Conservation (phyloP, 2,797 vertebrate genomes). For the Urocyon cinereoargenteus region DNA sequence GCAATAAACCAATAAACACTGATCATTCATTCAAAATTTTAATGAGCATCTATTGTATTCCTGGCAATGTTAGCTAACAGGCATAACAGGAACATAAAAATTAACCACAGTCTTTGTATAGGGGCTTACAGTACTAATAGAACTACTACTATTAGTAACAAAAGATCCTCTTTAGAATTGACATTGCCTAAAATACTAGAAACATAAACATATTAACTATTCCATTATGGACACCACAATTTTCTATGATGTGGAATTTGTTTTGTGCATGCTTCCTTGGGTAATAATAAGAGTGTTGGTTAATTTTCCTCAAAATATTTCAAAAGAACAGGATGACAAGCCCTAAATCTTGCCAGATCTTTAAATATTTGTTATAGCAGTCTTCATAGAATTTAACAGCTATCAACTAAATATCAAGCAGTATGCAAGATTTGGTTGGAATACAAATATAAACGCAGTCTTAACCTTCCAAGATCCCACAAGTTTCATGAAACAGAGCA, state of each 20-base stretch:
- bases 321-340: neutral
- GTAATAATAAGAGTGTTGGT: neutral
- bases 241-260: constrained; percentile 49
- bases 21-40: constrained; percentile 43
- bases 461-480: neutral
- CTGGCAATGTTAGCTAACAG: neutral
- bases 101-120: neutral
- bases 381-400: neutral
- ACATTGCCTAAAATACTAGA: neutral
- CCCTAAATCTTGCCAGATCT: neutral
- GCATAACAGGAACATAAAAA: neutral
- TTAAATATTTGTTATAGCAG: neutral
- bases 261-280: neutral
- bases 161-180: neutral
- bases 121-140: neutral
- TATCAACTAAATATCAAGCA: constrained; percentile 38
- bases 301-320: constrained; percentile 22
- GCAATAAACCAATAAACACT: neutral
- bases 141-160: constrained; percentile 1
- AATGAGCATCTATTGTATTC: neutral
- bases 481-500: constrained; percentile 41
- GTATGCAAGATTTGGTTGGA: constrained; percentile 3
- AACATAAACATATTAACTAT: constrained; percentile 40
- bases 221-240: neutral
- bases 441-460: neutral